Conservation (phyloP, 2,797 vertebrate species). For the Lepilemur ruficaudatus region DNA sequence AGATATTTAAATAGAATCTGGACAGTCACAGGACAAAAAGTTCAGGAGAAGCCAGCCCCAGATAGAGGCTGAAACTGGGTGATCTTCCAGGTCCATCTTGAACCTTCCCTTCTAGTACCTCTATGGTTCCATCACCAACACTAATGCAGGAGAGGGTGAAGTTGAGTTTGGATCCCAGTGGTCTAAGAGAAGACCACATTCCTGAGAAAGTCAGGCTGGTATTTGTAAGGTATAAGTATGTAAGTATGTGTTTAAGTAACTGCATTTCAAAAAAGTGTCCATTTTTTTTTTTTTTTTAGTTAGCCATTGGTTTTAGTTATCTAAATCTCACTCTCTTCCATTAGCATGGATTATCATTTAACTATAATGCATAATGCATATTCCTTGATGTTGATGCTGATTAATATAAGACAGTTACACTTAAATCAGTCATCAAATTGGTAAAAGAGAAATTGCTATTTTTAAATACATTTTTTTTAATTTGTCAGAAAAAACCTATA, state of each 20-base stretch:
- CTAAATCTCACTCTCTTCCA: not conserved
- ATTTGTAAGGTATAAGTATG: not conserved
- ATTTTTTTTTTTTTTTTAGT: not conserved
- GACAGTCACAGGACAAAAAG: not conserved
- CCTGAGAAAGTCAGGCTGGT: not conserved
- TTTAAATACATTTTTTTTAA: slow-evolving; percentile 37
- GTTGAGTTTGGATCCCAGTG: not conserved
- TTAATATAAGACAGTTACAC: not conserved
- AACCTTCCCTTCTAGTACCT: not conserved
- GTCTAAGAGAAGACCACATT: not conserved
- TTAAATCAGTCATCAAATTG: not conserved
- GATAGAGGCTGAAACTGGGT: not conserved
- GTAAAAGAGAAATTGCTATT: slow-evolving; percentile 27
- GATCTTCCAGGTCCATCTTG: not conserved
- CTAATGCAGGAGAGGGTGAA: not conserved
- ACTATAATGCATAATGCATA: not conserved
- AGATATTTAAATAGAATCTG: not conserved
- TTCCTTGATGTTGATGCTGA: not conserved
- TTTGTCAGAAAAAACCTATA: slow-evolving; percentile 15
- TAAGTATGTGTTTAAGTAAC: not conserved
- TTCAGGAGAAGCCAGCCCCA: not conserved
- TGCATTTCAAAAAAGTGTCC: not conserved
- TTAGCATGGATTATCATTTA: not conserved
- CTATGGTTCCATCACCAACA: not conserved
- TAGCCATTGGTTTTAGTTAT: not conserved